Conservation (phyloP, 2,113 vertebrate species). For the Jacana jacana region DNA sequence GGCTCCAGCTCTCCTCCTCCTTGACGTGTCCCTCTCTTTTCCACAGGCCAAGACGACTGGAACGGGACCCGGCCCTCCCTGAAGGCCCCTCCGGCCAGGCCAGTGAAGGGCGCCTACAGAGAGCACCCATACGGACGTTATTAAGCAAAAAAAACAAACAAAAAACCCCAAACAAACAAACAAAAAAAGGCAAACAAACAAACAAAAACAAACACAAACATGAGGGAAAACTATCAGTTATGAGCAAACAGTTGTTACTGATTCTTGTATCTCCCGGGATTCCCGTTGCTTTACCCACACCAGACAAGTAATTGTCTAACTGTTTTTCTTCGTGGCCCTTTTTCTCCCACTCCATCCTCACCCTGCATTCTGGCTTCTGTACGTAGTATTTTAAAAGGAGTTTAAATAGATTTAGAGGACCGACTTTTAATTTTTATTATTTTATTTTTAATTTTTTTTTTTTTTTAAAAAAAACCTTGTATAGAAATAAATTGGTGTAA, state of each 20-base stretch:
- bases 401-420: constrained; percentile 78
- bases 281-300: constrained; percentile 88
- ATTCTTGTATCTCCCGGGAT: constrained; percentile 90
- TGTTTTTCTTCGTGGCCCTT: constrained; percentile 86
- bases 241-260: constrained; percentile 83
- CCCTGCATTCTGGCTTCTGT: constrained; percentile 82
- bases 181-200: no score
- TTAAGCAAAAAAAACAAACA: constrained; percentile 74
- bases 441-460: no score
- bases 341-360: constrained; percentile 77
- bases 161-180: no score
- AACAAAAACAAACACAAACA: constrained; percentile 60
- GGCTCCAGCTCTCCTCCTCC: accelerated
- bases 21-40: not conserved
- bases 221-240: constrained; percentile 74
- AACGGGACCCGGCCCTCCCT: constrained; percentile 83
- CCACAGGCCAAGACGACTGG: constrained; percentile 91
- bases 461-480: no score
- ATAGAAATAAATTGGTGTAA: no score
- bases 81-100: constrained; percentile 84
- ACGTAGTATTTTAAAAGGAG: constrained; percentile 77
- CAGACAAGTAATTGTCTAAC: constrained; percentile 95
- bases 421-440: constrained; percentile 67
- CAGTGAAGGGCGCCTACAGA: constrained; percentile 87
- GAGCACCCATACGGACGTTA: constrained; percentile 94